phyloP scores from a whole-genome alignment of 2,797 vertebrate species.

The Neopelma chrysocephalum region DNA sequence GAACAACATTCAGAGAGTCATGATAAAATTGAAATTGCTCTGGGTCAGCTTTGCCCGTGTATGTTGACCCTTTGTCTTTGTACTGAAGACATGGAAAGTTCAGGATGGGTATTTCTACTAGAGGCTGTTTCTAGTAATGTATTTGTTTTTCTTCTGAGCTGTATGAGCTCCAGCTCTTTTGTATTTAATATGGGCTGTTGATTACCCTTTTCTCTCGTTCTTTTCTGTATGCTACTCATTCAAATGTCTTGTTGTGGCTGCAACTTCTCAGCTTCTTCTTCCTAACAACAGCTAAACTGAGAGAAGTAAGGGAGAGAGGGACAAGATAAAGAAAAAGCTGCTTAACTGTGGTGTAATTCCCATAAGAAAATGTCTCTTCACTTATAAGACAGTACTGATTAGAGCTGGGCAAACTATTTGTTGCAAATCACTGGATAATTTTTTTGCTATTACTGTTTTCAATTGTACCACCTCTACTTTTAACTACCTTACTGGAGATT shows the following conservation, averaged over 20 bases:
- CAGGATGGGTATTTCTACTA: background rate
- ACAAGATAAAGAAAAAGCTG: background rate
- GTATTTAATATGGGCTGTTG: background rate
- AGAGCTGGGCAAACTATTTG: background rate
- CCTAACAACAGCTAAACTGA: background rate
- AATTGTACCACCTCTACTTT: background rate
- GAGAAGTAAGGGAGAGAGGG: background rate
- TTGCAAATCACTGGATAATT: background rate
- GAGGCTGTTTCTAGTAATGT: background rate
- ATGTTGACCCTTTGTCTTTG: constrained; percentile 26
- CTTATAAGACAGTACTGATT: background rate
- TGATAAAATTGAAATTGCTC: background rate
- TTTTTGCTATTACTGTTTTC: background rate
- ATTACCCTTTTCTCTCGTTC: background rate
- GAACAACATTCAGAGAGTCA: background rate
- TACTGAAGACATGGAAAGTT: background rate
- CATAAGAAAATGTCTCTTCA: background rate
- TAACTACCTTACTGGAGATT: background rate
- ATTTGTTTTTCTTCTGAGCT: background rate
- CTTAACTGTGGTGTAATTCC: background rate
- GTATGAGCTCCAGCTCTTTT: background rate
- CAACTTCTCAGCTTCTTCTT: background rate
- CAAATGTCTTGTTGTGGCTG: background rate
- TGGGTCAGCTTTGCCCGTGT: background rate
- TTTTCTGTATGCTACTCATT: background rate